Evolutionary conservation across 2,888 invertebrate species (phyloP), one percentile per base, ranked within the genome.

Genomic region (Ennomos fuscantarius): DNA sequence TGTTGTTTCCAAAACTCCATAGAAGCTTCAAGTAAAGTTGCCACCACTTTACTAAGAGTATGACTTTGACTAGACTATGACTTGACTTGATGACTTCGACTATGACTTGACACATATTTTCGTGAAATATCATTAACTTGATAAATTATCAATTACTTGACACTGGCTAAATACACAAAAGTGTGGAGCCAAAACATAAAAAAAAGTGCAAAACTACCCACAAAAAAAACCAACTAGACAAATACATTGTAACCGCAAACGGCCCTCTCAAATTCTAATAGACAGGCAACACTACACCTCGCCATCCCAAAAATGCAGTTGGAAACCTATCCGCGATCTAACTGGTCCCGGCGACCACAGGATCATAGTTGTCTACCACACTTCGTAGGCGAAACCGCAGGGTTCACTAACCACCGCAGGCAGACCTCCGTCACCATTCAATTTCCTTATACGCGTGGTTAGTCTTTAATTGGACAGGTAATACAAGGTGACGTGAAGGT

Each of bases 241-340:
- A 65, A 65, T 64, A 41, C 50, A 40, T 54, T 8, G 9, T 36
- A 56, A 69, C 69, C 66, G 50, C 67, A 70, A 66, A 61, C 57
- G 78, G 76, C 77, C 64, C 78, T 79, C 76, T 75, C 69, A 56
- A 70, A 65, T 69, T 66, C 68, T 63, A 68, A 60, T 58, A 62
- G 65, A 63, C 60, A 54, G 55, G 77, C 74, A 78, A 80, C 67
- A 62, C 69, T 68, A 80, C 70, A 77, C 81, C 70, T 54, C 81
- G 79, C 73, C 71, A 87, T 86, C 78, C 84, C 76, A 86, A 86
- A 86, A 81, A 87, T 86, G 87, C 74, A 68, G 83, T 77, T 68
- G 72, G 75, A 78, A 85, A 78, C 62, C 56, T 70, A 84, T 75
- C 78, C 81, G 44, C 63, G 63, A 65, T 72, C 75, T 79, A 84